phyloP scores from a whole-genome alignment of 2,888 invertebrate genomes.

The Lobophora halterata region DNA sequence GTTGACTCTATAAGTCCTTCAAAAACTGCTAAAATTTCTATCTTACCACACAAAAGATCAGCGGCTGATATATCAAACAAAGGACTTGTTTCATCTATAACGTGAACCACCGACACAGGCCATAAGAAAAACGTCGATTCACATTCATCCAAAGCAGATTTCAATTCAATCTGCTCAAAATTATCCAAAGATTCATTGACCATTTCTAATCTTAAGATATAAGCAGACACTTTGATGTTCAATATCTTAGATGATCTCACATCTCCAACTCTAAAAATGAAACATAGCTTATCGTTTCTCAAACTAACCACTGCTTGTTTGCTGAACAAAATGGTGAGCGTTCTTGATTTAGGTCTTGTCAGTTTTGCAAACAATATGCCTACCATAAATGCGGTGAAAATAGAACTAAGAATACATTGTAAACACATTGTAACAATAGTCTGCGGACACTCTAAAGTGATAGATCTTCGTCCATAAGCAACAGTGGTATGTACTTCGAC shows the following conservation, averaged over 20 bases:
- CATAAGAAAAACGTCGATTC: constrained; percentile 96
- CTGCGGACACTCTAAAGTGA: constrained; percentile 95
- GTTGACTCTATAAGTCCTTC: constrained; percentile 96
- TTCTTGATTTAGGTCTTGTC: constrained; percentile 95
- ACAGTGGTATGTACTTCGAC: constrained; percentile 98
- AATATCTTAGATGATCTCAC: constrained; percentile 97
- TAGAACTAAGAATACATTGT: constrained; percentile 95
- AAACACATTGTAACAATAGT: constrained; percentile 97
- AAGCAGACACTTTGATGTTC: constrained; percentile 92
- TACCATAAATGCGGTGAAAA: constrained; percentile 90
- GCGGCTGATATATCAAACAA: constrained; percentile 94
- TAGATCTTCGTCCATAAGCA: constrained; percentile 91
- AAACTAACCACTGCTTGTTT: constrained; percentile 93
- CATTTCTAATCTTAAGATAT: constrained; percentile 89
- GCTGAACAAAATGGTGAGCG: constrained; percentile 96
- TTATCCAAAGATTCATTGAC: constrained; percentile 88
- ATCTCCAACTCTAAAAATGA: constrained; percentile 96
- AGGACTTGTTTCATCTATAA: constrained; percentile 92
- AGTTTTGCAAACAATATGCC: constrained; percentile 97
- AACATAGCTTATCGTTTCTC: constrained; percentile 90
- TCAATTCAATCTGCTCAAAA: constrained; percentile 90
- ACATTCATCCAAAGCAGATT: constrained; percentile 89
- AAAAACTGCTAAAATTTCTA: constrained; percentile 92
- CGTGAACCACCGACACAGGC: constrained; percentile 96
- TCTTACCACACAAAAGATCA: constrained; percentile 90